Percentiles rank a stretch among this genome's conserved stretches.
Conservation (phyloP, 2,888 invertebrate species). For the Agrochola lota region DNA sequence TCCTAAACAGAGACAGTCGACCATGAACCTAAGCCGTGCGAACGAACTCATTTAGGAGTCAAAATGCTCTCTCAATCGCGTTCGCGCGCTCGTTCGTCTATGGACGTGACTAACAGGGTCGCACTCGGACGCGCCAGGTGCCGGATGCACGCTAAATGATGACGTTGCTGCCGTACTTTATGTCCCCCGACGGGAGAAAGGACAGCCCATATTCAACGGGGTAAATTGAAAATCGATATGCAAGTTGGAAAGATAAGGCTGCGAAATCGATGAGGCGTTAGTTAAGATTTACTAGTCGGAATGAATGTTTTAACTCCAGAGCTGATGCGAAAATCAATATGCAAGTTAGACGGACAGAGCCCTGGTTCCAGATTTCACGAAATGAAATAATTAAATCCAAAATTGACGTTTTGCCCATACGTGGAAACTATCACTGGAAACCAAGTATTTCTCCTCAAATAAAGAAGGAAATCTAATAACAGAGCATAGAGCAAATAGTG, state of each 20-base stretch:
- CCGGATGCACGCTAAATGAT: constrained; percentile 64
- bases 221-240: constrained; percentile 49
- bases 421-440: too few relatives aligned
- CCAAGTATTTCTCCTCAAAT: too few relatives aligned
- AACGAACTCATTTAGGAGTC: constrained; percentile 89
- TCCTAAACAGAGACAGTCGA: constrained; percentile 59
- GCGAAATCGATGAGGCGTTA: constrained; percentile 15
- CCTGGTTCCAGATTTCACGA: too few relatives aligned
- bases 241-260: constrained; percentile 18
- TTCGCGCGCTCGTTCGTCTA: constrained; percentile 74
- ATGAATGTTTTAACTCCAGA: not conserved
- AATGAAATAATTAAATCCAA: not conserved
- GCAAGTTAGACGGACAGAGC: not conserved
- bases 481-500: not conserved
- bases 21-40: constrained; percentile 66
- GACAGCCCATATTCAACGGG: constrained; percentile 55
- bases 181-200: constrained; percentile 50
- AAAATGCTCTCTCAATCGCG: constrained; percentile 81
- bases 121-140: constrained; percentile 60
- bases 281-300: not conserved
- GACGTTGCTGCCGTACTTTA: constrained; percentile 55
- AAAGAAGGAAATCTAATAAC: not conserved
- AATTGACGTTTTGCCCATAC: not conserved
- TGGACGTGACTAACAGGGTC: constrained; percentile 80
- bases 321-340: not conserved